A percentile compares a stretch with the other conserved stretches of the same genome.
Conservation (phyloP, 53 echinoderm and acorn worm species). For the Zoroaster sp. region DNA sequence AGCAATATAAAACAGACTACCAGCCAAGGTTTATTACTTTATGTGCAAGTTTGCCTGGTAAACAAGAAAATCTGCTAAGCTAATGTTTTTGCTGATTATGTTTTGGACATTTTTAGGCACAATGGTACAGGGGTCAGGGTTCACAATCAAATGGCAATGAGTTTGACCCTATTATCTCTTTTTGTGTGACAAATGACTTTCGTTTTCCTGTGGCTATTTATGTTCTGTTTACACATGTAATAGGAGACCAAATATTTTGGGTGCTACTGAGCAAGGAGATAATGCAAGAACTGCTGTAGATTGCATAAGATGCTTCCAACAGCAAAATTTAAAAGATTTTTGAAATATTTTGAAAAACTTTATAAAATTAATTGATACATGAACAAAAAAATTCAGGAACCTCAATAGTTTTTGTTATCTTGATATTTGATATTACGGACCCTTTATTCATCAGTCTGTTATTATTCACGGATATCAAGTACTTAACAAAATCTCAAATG, state of each 20-base stretch:
- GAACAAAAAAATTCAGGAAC: too few species aligned
- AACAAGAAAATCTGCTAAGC: too few species aligned
- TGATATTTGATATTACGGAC: too few species aligned
- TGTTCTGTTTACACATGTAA: neutral
- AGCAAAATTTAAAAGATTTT: neutral
- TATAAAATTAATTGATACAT: too few species aligned
- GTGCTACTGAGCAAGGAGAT: neutral
- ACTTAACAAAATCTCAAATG: too few species aligned
- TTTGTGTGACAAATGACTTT: slow-evolving; percentile 12
- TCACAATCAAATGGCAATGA: slow-evolving; percentile 3
- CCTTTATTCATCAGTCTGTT: too few species aligned
- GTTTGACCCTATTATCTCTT: neutral
- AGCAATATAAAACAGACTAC: too few species aligned
- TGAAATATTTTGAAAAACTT: too few species aligned
- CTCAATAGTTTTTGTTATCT: too few species aligned
- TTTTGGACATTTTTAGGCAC: neutral
- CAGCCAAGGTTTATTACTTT: too few species aligned
- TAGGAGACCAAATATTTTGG: neutral
- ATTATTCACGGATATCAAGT: too few species aligned
- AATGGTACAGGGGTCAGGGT: neutral
- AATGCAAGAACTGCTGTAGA: neutral
- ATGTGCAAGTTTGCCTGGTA: too few species aligned
- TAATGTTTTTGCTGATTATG: neutral
- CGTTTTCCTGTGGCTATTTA: neutral
- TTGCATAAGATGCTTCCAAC: neutral